These are phyloP conservation scores for Ceuthmochares aereus DNA, from an alignment of 2,113 vertebrate species.

Conservation along the genomic window DNA sequence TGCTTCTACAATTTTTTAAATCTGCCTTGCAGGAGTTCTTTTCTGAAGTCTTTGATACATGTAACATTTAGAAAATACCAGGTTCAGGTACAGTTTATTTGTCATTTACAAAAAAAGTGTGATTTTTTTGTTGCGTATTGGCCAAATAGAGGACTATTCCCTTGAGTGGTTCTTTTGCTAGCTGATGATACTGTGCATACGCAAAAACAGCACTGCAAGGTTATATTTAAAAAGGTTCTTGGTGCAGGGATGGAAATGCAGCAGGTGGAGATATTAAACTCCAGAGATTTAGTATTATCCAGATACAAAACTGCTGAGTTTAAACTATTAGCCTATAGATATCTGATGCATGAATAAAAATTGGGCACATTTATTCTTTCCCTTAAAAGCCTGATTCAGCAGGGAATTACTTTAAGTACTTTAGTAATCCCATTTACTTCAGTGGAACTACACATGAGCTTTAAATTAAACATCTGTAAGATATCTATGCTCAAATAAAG, in stretches of 20 bases:
- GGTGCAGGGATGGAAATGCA: background rate
- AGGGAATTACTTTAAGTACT: slow-evolving; percentile 67
- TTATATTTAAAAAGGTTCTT: background rate
- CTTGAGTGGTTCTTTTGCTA: background rate
- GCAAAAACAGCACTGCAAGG: background rate
- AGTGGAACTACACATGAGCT: slow-evolving; percentile 53
- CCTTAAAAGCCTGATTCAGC: slow-evolving; percentile 52
- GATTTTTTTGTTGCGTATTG: background rate
- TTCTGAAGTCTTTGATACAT: background rate
- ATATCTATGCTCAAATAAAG: slow-evolving; percentile 45
- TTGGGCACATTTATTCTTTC: slow-evolving; percentile 51
- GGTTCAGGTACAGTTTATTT: background rate
- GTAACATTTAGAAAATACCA: background rate
- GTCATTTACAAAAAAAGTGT: background rate
- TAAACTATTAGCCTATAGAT: slow-evolving; percentile 26
- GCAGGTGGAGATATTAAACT: background rate
- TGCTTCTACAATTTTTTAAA: background rate
- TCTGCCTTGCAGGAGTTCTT: background rate
- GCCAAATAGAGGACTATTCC: background rate
- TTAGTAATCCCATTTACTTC: slow-evolving; percentile 66
- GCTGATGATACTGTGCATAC: background rate
- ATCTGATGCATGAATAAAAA: slow-evolving; percentile 56
- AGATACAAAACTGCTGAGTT: slow-evolving; percentile 26
- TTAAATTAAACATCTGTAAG: slow-evolving; percentile 68
- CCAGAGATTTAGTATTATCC: background rate